Conservation (phyloP, 2,113 vertebrate species). For the Pomatostomus ruficeps region DNA sequence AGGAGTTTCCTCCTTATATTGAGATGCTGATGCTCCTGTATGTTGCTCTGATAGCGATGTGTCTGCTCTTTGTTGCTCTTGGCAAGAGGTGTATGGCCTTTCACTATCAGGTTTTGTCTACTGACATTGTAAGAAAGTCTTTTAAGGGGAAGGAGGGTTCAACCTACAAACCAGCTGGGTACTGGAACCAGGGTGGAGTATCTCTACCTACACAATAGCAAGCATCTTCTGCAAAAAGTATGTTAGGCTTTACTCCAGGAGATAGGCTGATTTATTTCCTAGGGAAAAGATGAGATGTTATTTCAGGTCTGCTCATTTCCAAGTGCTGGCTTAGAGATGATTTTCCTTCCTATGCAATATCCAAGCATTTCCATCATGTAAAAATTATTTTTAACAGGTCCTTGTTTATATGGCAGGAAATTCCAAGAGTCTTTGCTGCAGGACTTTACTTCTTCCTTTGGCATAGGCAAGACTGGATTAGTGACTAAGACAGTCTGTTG, state of each 20-base stretch:
- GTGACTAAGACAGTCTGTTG: neutral
- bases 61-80: neutral
- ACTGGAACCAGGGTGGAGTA: neutral
- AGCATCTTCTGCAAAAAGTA: neutral
- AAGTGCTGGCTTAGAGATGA: neutral
- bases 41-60: neutral
- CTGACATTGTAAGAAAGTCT: neutral
- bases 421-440: neutral
- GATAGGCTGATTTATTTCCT: neutral
- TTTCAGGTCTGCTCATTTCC: neutral
- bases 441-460: neutral
- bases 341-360: neutral
- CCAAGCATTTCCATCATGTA: neutral
- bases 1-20: neutral
- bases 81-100: neutral
- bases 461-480: neutral
- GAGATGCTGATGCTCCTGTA: neutral
- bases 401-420: neutral
- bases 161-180: neutral
- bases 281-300: neutral
- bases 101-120: neutral
- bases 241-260: neutral
- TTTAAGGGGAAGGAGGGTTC: neutral
- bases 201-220: neutral
- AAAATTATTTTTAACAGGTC: neutral